These are phyloP conservation scores for Campylomormyrus tamandua DNA, from an alignment of 2,113 vertebrate species.

Conservation along the genomic window DNA sequence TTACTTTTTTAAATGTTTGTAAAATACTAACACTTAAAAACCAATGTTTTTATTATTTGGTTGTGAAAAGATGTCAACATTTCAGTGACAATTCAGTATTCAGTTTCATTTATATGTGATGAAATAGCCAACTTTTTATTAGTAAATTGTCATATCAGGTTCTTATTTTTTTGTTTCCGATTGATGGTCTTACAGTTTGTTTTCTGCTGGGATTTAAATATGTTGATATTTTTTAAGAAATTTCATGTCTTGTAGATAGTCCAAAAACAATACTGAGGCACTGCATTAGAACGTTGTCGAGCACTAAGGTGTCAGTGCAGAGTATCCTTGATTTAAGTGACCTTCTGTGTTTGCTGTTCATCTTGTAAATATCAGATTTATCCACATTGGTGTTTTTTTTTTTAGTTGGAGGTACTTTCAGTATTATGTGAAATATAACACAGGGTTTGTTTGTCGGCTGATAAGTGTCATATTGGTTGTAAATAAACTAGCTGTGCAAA, in stretches of 20 bases:
- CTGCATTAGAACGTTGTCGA: conserved; percentile 55
- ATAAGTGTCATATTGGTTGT: conserved; percentile 48
- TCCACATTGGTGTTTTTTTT: conserved; percentile 38
- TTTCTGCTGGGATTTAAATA: conserved; percentile 40
- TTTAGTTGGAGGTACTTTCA: conserved; percentile 42
- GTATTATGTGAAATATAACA: conserved; percentile 40
- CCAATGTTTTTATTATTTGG: conserved; percentile 42
- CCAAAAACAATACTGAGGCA: conserved; percentile 48
- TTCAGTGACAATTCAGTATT: conserved; percentile 50
- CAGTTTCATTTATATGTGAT: conserved; percentile 31
- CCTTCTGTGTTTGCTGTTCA: conserved; percentile 63
- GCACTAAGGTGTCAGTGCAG: conserved; percentile 55
- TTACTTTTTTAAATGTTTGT: conserved; percentile 74
- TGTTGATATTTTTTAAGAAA: conserved; percentile 34
- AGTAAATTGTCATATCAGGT: conserved; percentile 10
- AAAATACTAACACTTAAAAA: conserved; percentile 62
- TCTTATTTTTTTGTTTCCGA: conserved; percentile 21
- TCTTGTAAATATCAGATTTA: conserved; percentile 65
- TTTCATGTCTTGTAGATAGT: conserved; percentile 62
- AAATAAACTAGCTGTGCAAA: conserved; percentile 42
- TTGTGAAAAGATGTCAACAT: conserved; percentile 48
- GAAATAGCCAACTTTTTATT: conserved; percentile 5
- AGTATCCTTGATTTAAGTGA: conserved; percentile 64
- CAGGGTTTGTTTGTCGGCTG: conserved; percentile 52
- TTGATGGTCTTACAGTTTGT: conserved; percentile 55